Base-by-base conservation (phyloP, 1,140 invertebrate species). In the Bacillus rossius region DNA sequence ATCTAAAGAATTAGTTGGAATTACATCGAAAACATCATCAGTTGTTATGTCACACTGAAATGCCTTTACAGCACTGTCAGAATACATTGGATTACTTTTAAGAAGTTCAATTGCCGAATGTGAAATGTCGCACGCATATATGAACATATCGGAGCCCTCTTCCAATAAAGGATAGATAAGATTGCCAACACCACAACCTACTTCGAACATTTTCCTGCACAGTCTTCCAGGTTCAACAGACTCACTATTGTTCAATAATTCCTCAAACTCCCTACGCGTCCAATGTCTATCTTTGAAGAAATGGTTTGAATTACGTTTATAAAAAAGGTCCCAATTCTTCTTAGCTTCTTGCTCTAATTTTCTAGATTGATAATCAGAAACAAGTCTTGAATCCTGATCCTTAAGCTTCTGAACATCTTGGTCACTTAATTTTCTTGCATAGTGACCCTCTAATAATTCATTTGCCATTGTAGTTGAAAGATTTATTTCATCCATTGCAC, bases 261-360 rank as follows among this genome's bases (percentile, higher is more conserved):
- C 94, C 63, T 84, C 70, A 76, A 99, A 98, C 75, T 99, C 97
- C 67, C 92, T 78, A 53, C 85, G 91, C 3, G 94, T 98, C 97
- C 97, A 99, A 72, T 98, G 93, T 17, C 97, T 81, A 75, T 99
- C 95, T 76, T 95, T 95, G 71, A 98, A 99, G 71, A 99, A 99
- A 64, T 86, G 80, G 0, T 82, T 87, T 64, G 89, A 87, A 71
- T 96, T 95, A 60, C 94, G 77, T 75, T 98, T 97, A 70, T 99
- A 99, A 75, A 99, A 99, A 47, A 96, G 77, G 75, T 99, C 96
- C 97, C 97, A 99, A 72, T 98, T 86, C 63, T 92, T 90, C 67
- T 88, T 86, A 0, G 94, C 91, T 66, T 99, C 85, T 47, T 72
- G 75, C 75, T 99, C 95, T 19, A 98, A 67, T 71, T 91, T 86